Evolutionary conservation across 2,888 invertebrate species (phyloP).

Genomic region (Cheiracanthium punctorium): DNA sequence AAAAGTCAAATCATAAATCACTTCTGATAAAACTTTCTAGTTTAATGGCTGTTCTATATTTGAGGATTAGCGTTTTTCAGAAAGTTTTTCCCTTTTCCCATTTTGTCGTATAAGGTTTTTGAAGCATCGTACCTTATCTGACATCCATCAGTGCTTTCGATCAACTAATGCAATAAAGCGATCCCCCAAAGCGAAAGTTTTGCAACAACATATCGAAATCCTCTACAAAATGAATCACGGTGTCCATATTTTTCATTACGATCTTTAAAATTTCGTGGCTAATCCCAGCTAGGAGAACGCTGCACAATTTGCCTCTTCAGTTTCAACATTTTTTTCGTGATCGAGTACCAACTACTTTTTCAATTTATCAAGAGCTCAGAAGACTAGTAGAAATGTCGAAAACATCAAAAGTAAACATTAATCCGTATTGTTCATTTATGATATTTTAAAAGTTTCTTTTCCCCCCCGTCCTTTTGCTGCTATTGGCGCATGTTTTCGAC

Average conservation of each 20-base stretch:
- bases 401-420: not conserved
- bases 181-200: not conserved
- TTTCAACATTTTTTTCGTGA: not conserved
- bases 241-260: not conserved
- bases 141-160: not conserved
- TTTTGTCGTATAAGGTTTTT: not conserved
- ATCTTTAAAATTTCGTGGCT: not conserved
- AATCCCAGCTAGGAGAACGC: not conserved
- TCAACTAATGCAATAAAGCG: not conserved
- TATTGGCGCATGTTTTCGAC: conserved; percentile 19
- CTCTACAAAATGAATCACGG: not conserved
- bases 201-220: not conserved
- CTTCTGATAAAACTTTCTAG: not conserved
- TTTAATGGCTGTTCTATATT: not conserved
- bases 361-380: not conserved
- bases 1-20: not conserved
- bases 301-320: not conserved
- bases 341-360: not conserved
- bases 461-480: not conserved
- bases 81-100: not conserved
- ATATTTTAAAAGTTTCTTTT: conserved; percentile 20
- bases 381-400: not conserved
- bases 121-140: not conserved
- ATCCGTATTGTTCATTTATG: conserved; percentile 33
- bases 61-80: not conserved